Conservation (phyloP, 2,113 vertebrate species). For the Microtus montanus region DNA sequence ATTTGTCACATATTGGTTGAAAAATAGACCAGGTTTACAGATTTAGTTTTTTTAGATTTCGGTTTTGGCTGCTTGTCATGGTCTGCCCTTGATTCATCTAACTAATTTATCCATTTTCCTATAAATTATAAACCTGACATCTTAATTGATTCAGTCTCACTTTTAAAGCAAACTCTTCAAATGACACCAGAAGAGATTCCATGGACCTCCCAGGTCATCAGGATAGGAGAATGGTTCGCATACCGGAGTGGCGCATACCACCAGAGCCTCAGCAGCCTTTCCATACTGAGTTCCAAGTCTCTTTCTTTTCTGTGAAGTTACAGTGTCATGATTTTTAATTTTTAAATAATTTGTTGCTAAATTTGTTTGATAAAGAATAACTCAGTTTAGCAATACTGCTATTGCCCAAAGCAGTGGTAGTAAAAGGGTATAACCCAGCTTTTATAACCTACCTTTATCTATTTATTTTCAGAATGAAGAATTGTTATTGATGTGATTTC, state of each 20-base stretch:
- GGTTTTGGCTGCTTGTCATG: background rate
- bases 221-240: background rate
- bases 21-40: background rate
- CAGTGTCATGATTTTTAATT: background rate
- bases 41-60: background rate
- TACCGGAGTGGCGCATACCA: fast-evolving
- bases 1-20: background rate
- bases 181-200: background rate
- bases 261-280: background rate
- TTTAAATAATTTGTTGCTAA: background rate
- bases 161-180: background rate
- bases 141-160: background rate
- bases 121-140: background rate
- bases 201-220: background rate
- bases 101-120: background rate
- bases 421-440: background rate
- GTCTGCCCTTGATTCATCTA: background rate
- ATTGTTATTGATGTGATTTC: conserved; percentile 13
- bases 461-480: background rate
- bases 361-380: background rate
- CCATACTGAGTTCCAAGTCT: background rate
- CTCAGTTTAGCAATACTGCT: background rate
- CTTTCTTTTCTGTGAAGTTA: background rate
- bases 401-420: background rate
- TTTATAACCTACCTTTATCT: background rate